Conservation (phyloP, 2,888 invertebrate genomes). For the Alloplasta piceator region DNA sequence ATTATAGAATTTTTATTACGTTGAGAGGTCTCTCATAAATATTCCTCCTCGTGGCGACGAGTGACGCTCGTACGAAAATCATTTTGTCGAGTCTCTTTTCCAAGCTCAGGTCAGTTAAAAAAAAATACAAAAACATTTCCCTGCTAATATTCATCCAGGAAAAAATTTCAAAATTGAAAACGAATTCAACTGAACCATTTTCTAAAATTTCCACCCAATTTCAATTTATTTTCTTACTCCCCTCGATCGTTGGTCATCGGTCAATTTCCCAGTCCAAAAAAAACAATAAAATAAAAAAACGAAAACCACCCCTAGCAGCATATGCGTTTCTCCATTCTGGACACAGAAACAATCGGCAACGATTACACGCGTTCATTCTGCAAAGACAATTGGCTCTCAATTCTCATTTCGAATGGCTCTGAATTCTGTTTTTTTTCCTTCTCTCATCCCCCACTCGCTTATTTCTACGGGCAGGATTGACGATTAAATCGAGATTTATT, state of each 20-base stretch:
- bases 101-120: no score
- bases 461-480: constrained; percentile 40
- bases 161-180: no score
- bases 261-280: constrained; percentile 14
- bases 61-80: no score
- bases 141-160: no score
- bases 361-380: constrained; percentile 63
- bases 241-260: constrained; percentile 12
- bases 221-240: background rate
- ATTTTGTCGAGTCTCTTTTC: no score
- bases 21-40: no score
- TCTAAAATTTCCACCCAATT: no score
- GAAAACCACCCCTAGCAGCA: constrained; percentile 48
- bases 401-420: constrained; percentile 24
- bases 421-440: constrained; percentile 22
- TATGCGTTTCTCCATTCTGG: constrained; percentile 51
- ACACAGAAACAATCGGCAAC: constrained; percentile 68
- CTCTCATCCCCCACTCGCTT: background rate
- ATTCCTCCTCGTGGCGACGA: no score
- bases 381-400: constrained; percentile 60
- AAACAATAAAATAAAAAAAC: constrained; percentile 24
- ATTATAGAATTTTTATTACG: no score
- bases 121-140: no score
- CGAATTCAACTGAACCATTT: no score
- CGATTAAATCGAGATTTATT: constrained; percentile 66